These are phyloP conservation scores for Salarias fasciatus DNA, from an alignment of 2,797 vertebrate genomes.

Conservation along the genomic window DNA sequence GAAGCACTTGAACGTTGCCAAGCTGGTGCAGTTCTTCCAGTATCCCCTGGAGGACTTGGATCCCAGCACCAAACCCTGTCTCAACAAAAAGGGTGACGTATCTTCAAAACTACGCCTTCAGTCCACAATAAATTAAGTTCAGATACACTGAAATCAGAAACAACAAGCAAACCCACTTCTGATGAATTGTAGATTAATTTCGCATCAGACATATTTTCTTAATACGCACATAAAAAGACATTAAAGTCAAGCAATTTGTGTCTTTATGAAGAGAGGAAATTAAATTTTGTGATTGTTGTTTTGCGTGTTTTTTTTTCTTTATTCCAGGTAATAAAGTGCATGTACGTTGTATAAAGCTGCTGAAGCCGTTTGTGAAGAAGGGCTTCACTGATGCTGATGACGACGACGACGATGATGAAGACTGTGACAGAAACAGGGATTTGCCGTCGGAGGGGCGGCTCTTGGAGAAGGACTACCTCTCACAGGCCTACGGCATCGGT, in stretches of 20 bases:
- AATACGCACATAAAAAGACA: too few species aligned
- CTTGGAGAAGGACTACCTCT: slow-evolving; percentile 89
- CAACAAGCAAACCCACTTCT: too few species aligned
- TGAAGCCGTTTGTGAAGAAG: slow-evolving; percentile 89
- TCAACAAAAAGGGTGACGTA: slow-evolving; percentile 89
- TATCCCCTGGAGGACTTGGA: slow-evolving; percentile 87
- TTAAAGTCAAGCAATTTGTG: too few species aligned
- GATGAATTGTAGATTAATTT: too few species aligned
- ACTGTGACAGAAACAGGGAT: slow-evolving; percentile 76
- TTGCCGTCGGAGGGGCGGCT: slow-evolving; percentile 82
- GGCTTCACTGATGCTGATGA: slow-evolving; percentile 76
- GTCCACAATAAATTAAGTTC: too few species aligned
- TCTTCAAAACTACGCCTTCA: background rate
- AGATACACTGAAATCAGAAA: too few species aligned
- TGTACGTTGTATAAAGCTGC: slow-evolving; percentile 88
- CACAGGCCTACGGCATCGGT: slow-evolving; percentile 93
- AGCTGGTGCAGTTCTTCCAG: slow-evolving; percentile 83
- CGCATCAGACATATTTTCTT: too few species aligned
- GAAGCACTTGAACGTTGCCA: slow-evolving; percentile 89
- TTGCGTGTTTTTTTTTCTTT: background rate
- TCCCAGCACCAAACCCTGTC: slow-evolving; percentile 84
- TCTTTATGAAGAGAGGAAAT: too few species aligned
- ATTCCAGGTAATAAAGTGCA: slow-evolving; percentile 86
- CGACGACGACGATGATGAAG: slow-evolving; percentile 84
- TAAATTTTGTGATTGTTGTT: too few species aligned